Evolutionary conservation across 2,113 vertebrate genomes (phyloP).

Genomic region (Andinoacara biseriatus): DNA sequence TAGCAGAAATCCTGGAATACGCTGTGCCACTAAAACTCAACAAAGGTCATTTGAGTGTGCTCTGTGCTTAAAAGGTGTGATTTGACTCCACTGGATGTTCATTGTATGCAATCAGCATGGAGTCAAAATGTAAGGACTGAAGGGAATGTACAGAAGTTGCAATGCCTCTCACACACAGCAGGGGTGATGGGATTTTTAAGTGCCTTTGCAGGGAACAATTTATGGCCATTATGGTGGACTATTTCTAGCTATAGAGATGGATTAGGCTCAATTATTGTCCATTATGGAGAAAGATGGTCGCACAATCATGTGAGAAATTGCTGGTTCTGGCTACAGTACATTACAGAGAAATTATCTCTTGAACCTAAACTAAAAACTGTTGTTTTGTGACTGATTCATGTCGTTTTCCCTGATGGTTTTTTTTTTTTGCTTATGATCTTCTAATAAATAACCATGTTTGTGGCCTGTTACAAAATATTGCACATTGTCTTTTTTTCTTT

Average conservation of each 20-base stretch:
- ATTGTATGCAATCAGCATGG: conserved; percentile 77
- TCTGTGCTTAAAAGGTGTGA: conserved; percentile 67
- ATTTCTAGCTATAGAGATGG: conserved; percentile 87
- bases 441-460: neutral
- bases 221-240: conserved; percentile 86
- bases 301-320: conserved; percentile 81
- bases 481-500: neutral
- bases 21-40: conserved; percentile 1
- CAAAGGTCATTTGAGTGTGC: conserved; percentile 52
- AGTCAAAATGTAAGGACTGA: conserved; percentile 62
- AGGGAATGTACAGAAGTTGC: conserved; percentile 61
- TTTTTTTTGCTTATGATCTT: neutral
- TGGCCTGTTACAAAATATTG: neutral
- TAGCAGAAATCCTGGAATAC: conserved; percentile 10
- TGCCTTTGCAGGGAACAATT: conserved; percentile 84
- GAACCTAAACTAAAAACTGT: conserved; percentile 42
- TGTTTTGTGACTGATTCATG: neutral
- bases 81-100: conserved; percentile 60
- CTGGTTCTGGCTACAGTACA: conserved; percentile 71
- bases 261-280: conserved; percentile 94
- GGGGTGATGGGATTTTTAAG: conserved; percentile 74
- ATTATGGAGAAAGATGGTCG: conserved; percentile 89
- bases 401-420: neutral
- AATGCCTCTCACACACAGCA: conserved; percentile 70
- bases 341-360: conserved; percentile 76